Evolutionary conservation across 2,113 vertebrate species (phyloP), one percentile per base, ranked within the genome.

Genomic region (Cryptomyrus ogoouensis): DNA sequence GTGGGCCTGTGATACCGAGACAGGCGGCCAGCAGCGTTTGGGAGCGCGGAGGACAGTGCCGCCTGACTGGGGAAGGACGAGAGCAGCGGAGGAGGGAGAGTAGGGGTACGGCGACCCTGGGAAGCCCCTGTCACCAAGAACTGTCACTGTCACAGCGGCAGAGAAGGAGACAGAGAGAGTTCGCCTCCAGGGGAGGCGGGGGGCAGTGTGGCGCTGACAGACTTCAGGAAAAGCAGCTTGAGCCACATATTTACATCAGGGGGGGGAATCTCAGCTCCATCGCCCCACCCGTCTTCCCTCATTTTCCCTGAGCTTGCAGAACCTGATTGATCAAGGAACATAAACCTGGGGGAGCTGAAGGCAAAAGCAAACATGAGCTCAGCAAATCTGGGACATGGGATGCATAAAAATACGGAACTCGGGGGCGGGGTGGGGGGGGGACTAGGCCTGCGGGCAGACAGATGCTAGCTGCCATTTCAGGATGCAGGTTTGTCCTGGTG

Each of bases 221-320:
- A 44, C 13, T 5, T 13, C 35, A 3, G 6, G 56, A 35, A 27
- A 50, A 21, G 49, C 2, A 47, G 50, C 44, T 58, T 3, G 39
- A 12, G 35, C 21, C 31, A 27, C 24, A 35, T 35, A 89, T 74
- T 42, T 77, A 58, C 56, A 58, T 58, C 2, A 4, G 52, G 17
- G 52, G 19, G 52, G 53, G 1, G 56, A n/a, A 50, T 80, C n/a
- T 52, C 70, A 89, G 50, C 77, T 50, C 39, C 15, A 52, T 47
- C 27, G 8, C 15, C 47, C n/a, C 31, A 52, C 88, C 8, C 10
- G 1, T 0, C 46, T 52, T 12, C 27, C 21, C 12, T 74, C 70
- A 77, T 53, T 44, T 89, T 58, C 31, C 89, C 74, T 89, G 89
- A 89, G 58, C 70, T 80, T 80, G 88, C 46, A 80, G 50, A 77